Conservation (phyloP, 2,888 invertebrate species). For the Saturnia japonica region DNA sequence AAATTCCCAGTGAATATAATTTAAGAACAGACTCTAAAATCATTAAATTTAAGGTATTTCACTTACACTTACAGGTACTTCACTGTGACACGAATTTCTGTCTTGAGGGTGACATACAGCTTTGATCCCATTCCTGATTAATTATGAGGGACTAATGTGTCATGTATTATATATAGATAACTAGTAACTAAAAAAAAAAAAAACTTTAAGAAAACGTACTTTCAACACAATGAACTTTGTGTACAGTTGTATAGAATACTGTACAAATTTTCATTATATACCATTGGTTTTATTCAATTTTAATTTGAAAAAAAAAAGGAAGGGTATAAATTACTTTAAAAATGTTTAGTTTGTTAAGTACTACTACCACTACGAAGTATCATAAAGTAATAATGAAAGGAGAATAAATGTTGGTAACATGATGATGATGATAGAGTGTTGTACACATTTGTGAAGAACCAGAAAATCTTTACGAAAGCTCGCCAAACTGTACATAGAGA, state of each 20-base stretch:
- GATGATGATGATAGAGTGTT: too few species aligned
- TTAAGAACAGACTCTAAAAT: conserved; percentile 4
- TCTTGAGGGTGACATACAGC: conserved; percentile 19
- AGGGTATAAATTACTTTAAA: too few species aligned
- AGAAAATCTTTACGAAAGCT: too few species aligned
- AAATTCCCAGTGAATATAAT: neutral
- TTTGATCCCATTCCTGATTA: conserved; percentile 30
- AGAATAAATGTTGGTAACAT: too few species aligned
- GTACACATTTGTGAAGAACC: too few species aligned
- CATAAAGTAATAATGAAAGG: too few species aligned
- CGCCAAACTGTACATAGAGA: too few species aligned
- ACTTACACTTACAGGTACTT: too few species aligned
- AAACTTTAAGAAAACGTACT: conserved; percentile 15
- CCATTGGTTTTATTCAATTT: too few species aligned
- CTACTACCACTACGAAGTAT: too few species aligned
- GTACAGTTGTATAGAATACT: neutral
- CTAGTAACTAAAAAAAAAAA: conserved; percentile 25
- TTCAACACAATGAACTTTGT: neutral
- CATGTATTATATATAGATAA: conserved; percentile 25
- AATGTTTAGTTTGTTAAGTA: too few species aligned
- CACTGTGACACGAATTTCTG: neutral
- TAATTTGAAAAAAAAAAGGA: too few species aligned
- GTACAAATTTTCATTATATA: neutral
- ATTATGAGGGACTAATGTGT: conserved; percentile 27
- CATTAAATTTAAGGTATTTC: neutral